Conservation (phyloP, 37 sponge, comb jelly and placozoan species). For the Eunapius fragilis region DNA sequence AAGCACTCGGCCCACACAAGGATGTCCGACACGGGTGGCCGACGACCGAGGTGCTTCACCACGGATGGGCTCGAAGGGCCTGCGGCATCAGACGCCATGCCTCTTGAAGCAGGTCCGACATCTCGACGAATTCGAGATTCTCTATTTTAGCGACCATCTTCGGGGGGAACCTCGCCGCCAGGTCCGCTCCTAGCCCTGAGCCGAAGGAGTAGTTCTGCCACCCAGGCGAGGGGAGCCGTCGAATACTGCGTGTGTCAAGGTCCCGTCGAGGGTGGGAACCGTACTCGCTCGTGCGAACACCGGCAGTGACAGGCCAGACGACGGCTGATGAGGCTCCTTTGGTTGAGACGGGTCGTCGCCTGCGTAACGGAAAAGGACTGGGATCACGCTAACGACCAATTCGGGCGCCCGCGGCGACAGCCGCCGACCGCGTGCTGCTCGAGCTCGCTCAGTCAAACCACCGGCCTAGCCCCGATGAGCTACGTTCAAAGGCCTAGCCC, state of each 20-base stretch:
- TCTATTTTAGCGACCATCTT: background rate
- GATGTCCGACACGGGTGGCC: conserved; percentile 30
- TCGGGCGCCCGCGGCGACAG: too few species aligned
- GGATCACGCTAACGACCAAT: background rate
- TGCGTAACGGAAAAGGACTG: background rate
- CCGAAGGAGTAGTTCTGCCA: background rate
- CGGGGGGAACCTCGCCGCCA: background rate
- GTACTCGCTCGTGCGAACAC: background rate
- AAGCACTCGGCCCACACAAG: conserved; percentile 37
- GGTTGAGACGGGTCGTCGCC: background rate
- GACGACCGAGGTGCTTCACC: background rate
- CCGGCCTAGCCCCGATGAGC: too few species aligned
- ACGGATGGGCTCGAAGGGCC: background rate
- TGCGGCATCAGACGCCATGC: too few species aligned
- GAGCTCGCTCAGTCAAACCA: background rate
- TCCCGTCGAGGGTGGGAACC: background rate
- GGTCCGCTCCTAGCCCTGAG: background rate
- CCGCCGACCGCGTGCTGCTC: background rate
- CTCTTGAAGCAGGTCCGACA: too few species aligned
- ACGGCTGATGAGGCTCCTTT: background rate
- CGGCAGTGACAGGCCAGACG: background rate
- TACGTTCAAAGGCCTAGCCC: too few species aligned
- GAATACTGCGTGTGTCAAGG: background rate
- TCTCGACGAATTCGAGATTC: background rate
- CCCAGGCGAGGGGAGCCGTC: background rate